A percentile compares a stretch with the other conserved stretches of the same genome.
Evolutionary conservation across 92 coral and sea anemone genomes (phyloP).

Genomic region (Pocillopora grandis): DNA sequence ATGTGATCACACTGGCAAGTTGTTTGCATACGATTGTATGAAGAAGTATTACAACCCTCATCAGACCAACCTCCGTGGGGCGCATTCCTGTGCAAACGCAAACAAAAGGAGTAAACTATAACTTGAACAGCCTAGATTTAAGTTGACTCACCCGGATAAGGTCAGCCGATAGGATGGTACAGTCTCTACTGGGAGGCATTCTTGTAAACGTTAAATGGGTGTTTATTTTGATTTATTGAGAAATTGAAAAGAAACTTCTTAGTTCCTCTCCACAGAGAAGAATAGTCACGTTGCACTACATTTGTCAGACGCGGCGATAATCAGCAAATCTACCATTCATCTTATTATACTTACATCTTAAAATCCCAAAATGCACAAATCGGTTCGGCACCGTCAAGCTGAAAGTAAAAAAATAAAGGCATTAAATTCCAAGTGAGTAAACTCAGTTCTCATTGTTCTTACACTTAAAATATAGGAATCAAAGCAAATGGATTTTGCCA

Average conservation of each 20-base stretch:
- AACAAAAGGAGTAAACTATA: background rate
- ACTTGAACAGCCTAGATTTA: no score
- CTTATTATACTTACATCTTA: conserved; percentile 61
- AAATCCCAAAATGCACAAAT: conserved; percentile 91
- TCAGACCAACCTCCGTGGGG: conserved; percentile 89
- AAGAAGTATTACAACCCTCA: conserved; percentile 72
- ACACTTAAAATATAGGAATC: background rate
- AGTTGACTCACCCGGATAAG: no score
- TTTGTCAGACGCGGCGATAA: background rate
- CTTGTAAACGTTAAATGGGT: no score
- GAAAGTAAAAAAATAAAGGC: background rate
- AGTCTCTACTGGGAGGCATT: no score
- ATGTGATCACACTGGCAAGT: conserved; percentile 84
- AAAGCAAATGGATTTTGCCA: background rate
- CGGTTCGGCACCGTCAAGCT: conserved; percentile 69
- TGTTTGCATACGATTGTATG: conserved; percentile 65
- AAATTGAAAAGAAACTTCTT: no score
- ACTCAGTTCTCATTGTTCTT: background rate
- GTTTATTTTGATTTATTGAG: no score
- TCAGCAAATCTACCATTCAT: background rate
- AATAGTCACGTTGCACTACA: no score
- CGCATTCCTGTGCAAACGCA: conserved; percentile 47
- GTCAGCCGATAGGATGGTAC: no score
- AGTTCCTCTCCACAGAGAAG: no score
- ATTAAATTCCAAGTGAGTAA: background rate